phyloP scores from a whole-genome alignment of 1,140 invertebrate genomes.

The Drosophila busckii region DNA sequence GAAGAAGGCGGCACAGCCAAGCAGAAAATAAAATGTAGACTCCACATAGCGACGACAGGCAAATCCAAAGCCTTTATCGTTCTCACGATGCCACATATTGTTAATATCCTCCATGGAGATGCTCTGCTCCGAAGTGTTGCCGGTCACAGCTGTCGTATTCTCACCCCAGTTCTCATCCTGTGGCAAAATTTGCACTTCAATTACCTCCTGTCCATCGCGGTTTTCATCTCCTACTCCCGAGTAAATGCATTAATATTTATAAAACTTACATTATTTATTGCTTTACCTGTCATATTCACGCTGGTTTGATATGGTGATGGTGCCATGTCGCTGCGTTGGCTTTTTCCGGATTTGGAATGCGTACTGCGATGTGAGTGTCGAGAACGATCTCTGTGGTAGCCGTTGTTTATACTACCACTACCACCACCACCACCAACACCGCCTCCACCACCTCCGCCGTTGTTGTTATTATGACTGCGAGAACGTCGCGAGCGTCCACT shows the following conservation, averaged over 20 bases:
- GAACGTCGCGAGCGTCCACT: slow-evolving; percentile 78
- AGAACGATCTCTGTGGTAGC: slow-evolving; percentile 71
- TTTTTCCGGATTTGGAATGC: slow-evolving; percentile 65
- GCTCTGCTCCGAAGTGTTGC: slow-evolving; percentile 96
- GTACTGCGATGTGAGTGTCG: slow-evolving; percentile 76
- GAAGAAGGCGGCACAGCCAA: slow-evolving; percentile 91
- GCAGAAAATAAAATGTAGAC: slow-evolving; percentile 86
- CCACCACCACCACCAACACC: slow-evolving; percentile 29
- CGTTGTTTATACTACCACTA: slow-evolving; percentile 51
- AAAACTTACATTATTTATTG: too few relatives aligned
- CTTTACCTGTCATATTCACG: slow-evolving; percentile 85
- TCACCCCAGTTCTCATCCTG: slow-evolving; percentile 99
- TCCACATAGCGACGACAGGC: slow-evolving; percentile 89
- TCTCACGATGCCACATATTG: slow-evolving; percentile 86
- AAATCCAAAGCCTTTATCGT: slow-evolving; percentile 85
- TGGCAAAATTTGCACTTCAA: slow-evolving; percentile 95
- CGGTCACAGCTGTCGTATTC: slow-evolving; percentile 97
- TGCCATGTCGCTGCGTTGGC: slow-evolving; percentile 81
- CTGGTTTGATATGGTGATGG: slow-evolving; percentile 90
- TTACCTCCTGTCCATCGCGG: slow-evolving; percentile 87
- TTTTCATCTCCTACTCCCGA: slow-evolving; percentile 46
- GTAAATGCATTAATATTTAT: background rate
- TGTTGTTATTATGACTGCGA: slow-evolving; percentile 75
- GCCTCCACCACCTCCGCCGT: slow-evolving; percentile 33
- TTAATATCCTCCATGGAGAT: slow-evolving; percentile 94